Base-by-base conservation (phyloP, 2,797 vertebrate species). In the Premnoplex brunnescens region DNA sequence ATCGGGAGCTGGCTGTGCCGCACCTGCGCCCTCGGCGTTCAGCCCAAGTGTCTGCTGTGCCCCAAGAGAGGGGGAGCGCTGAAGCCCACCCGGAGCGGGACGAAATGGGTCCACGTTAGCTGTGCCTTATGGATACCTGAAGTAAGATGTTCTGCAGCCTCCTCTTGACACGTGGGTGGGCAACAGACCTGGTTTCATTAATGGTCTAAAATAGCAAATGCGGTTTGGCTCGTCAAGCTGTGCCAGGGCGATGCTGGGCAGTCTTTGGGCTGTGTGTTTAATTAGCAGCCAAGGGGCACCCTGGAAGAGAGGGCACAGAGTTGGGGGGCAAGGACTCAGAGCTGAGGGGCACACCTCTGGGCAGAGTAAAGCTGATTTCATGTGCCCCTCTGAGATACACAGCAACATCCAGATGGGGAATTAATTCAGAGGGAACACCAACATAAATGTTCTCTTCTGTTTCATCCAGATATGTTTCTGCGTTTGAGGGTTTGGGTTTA, bases 111-210 rank as follows among this genome's bases (percentile, higher is more conserved):
- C 98, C 99, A 99, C 55, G 99, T 99, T 97, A 99, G 99, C 98
- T 99, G 99, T 98, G 99, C 99, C 98, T 99, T 99, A 98, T 99
- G 99, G 99, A 99, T 99, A 97, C 99, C 99, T 49, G 99, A 99
- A 98, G 99, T 99, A 97, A 97, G 97, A 46, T 13, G 23, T 43
- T 78, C 30, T 14, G 62, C 51, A 37, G 0, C 15, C 55, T 92
- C 46, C 28, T 63, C 22, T 13, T 62, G 55, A 1, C n/a, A 1
- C 0, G 0, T 0, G 12, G 34, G 24, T n/a, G 74, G 66, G 56
- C 20, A 39, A 2, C 5, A 7, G 39, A 41, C 9, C 48, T 52
- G 46, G 7, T 48, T 44, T 52, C 0, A 0, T 41, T 52, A 34
- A 3, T 2, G 51, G 37, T 75, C 19, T 19, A 8, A 9, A 71